Percentiles rank a stretch among this genome's conserved stretches.
Conservation (phyloP, 1,140 invertebrate genomes). For the Aphaenogaster floridana region DNA sequence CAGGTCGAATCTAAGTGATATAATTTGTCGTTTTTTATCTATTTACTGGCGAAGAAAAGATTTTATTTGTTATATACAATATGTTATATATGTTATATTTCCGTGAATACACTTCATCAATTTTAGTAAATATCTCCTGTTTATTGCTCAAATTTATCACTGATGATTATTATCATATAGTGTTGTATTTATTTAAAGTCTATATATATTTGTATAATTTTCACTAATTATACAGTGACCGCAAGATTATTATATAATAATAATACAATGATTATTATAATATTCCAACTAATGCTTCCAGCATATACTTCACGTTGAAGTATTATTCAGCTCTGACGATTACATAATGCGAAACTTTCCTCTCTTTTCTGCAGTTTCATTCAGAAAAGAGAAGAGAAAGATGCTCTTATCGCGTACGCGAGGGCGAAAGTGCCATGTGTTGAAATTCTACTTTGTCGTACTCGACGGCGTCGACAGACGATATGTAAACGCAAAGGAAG, state of each 20-base stretch:
- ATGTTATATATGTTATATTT: not conserved
- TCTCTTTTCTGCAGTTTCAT: not conserved
- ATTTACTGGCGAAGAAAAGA: too few species aligned
- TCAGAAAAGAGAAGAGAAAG: slow-evolving; percentile 30
- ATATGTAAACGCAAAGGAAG: slow-evolving; percentile 58
- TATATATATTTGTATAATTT: not conserved
- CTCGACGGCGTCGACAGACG: slow-evolving; percentile 63
- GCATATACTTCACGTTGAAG: not conserved
- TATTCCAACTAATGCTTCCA: not conserved
- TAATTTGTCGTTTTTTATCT: too few species aligned
- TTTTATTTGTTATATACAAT: not conserved
- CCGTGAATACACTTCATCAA: not conserved
- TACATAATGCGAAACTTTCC: slow-evolving; percentile 19
- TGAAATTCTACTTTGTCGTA: slow-evolving; percentile 64
- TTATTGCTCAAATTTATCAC: not conserved
- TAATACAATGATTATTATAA: not conserved
- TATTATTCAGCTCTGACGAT: slow-evolving; percentile 3
- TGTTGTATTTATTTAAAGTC: not conserved
- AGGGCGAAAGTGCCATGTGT: slow-evolving; percentile 51
- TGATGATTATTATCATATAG: not conserved
- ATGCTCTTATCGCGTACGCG: slow-evolving; percentile 46
- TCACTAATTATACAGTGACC: not conserved
- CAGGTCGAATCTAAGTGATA: too few species aligned
- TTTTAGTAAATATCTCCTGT: not conserved
- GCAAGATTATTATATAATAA: not conserved